Base-by-base conservation (phyloP, 2,888 invertebrate genomes). In the Orchesella flavescens region DNA sequence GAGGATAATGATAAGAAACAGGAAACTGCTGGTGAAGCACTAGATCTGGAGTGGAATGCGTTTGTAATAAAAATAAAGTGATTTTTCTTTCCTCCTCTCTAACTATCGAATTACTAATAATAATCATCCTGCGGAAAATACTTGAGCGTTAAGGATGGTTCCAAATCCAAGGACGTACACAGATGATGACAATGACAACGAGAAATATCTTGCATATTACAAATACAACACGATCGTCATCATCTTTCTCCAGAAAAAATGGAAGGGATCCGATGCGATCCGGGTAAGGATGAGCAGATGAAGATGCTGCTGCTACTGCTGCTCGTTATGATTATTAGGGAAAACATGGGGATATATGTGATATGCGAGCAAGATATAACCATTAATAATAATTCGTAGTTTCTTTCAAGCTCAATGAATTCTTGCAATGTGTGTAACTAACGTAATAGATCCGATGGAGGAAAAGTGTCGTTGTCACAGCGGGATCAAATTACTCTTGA, bases 21-120 rank as follows among this genome's bases (percentile, higher is more conserved):
- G 24, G 55, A 63, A 74, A 59, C 15, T n/a, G 53, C 34, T 34
- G 34, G 19, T 59, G 12, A 24, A 63, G 23, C 63, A 21, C 21
- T 55, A 66, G 21, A 19, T 76, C 46, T n/a, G n/a, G n/a, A n/a
- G n/a, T 34, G 34, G 34, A 34, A 34, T 34, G 34, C 34, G 34
- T 34, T 34, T 34, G 34, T 34, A 69, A 77, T 77, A 69, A 77
- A 77, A 69, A 68, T 77, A 69, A 68, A 77, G 77, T 77, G 77
- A 77, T 77, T 57, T 77, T 57, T 13, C 53, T 21, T 43, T 53
- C 71, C 17, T 71, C 23, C 19, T 72, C 3, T 61, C n/a, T n/a
- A n/a, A n/a, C n/a, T n/a, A n/a, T n/a, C n/a, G n/a, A n/a, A n/a
- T n/a, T 13, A 43, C 21, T 69, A 69, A 68, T 77, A 77, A 77